Conservation (phyloP, 2,113 vertebrate species). For the Urocolius indicus region DNA sequence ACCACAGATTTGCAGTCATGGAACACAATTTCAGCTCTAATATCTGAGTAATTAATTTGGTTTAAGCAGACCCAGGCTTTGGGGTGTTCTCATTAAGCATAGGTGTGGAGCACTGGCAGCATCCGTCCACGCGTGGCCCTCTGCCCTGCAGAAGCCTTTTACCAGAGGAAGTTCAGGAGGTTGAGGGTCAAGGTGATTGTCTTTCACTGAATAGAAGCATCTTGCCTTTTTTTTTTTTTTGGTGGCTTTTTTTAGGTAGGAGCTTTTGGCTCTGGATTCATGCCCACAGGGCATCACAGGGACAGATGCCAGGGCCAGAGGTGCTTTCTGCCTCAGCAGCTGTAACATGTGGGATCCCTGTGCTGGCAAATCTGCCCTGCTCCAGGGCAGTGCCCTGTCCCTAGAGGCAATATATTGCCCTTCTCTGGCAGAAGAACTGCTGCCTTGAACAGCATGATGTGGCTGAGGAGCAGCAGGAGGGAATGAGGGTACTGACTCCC, state of each 20-base stretch:
- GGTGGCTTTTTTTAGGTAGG: no score
- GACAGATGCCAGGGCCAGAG: not conserved
- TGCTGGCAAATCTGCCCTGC: not conserved
- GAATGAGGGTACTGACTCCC: accelerated
- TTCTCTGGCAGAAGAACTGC: not conserved
- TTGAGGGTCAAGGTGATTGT: no score
- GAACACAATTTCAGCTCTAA: conserved; percentile 14
- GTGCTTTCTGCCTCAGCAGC: accelerated
- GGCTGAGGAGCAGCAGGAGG: not conserved
- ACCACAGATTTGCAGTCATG: not conserved
- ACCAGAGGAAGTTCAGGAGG: accelerated
- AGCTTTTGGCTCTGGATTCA: not conserved
- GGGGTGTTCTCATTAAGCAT: not conserved
- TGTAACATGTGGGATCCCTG: accelerated
- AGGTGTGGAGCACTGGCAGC: accelerated
- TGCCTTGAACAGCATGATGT: not conserved
- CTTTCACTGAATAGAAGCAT: accelerated
- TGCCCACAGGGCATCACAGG: accelerated
- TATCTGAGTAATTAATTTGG: conserved; percentile 8
- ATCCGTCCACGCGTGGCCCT: accelerated
- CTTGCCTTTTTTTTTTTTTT: no score
- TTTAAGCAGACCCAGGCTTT: not conserved
- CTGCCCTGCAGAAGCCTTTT: not conserved
- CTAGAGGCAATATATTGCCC: not conserved
- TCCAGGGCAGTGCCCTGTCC: accelerated